A percentile compares a stretch with the other conserved stretches of the same genome.
Conservation (phyloP, 2,797 vertebrate genomes). For the Podarcis lilfordi region DNA sequence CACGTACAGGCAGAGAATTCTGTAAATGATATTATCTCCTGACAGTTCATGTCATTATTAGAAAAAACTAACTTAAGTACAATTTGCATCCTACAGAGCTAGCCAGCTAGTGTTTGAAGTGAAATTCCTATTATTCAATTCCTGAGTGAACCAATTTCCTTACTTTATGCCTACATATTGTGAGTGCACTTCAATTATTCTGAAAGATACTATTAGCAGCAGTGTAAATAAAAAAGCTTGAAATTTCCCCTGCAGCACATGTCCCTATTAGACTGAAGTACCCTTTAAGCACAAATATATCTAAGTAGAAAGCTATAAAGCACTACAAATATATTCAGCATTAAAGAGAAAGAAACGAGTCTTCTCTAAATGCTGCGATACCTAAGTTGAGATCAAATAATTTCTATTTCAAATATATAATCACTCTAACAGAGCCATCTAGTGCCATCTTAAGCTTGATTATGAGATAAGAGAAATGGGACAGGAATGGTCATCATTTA, state of each 20-base stretch:
- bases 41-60: not conserved
- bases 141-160: slow-evolving; percentile 8
- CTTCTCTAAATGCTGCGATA: slow-evolving; percentile 49
- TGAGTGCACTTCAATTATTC: slow-evolving; percentile 15
- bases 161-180: not conserved
- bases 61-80: not conserved
- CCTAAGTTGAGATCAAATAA: slow-evolving; percentile 64
- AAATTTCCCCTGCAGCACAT: slow-evolving; percentile 31
- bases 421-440: slow-evolving; percentile 81
- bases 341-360: slow-evolving; percentile 49
- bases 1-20: not conserved
- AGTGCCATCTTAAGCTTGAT: slow-evolving; percentile 84
- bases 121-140: not conserved
- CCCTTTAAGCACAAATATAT: slow-evolving; percentile 50
- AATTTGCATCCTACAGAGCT: slow-evolving; percentile 17
- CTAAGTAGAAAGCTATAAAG: slow-evolving; percentile 43
- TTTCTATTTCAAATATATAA: slow-evolving; percentile 79
- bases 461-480: slow-evolving; percentile 80
- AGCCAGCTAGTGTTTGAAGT: not conserved
- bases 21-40: not conserved
- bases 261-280: slow-evolving; percentile 44
- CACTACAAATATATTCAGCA: slow-evolving; percentile 53
- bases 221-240: slow-evolving; percentile 35
- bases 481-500: slow-evolving; percentile 84
- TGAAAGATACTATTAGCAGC: slow-evolving; percentile 8